Evolutionary conservation across 2,888 invertebrate species (phyloP).

Genomic region (Orgyia antiqua): DNA sequence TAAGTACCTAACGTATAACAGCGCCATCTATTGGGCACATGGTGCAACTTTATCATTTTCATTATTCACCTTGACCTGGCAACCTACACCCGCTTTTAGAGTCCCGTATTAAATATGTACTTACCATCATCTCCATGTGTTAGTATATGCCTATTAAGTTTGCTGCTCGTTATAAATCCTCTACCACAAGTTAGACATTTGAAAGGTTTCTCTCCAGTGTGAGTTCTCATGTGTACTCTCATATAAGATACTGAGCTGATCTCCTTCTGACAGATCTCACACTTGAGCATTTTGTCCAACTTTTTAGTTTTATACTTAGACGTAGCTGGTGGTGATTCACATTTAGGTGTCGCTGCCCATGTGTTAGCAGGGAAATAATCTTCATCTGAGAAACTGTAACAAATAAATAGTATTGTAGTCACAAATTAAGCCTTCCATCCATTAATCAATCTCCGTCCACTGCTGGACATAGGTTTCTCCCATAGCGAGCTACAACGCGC

Average conservation of each 20-base stretch:
- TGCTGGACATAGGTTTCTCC: too few relatives aligned
- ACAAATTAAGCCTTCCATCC: not conserved
- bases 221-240: constrained; percentile 58
- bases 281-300: constrained; percentile 11
- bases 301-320: constrained; percentile 5
- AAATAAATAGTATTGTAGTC: constrained; percentile 3
- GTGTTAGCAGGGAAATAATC: constrained; percentile 65
- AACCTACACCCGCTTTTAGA: too few relatives aligned
- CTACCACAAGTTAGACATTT: constrained; percentile 51
- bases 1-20: too few relatives aligned
- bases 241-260: constrained; percentile 53
- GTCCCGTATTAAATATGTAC: not conserved
- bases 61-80: too few relatives aligned
- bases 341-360: constrained; percentile 43
- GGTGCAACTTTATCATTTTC: too few relatives aligned
- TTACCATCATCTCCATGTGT: constrained; percentile 39
- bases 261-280: constrained; percentile 46
- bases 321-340: constrained; percentile 15
- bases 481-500: too few relatives aligned
- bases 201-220: constrained; percentile 61
- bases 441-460: too few relatives aligned
- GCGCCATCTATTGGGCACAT: too few relatives aligned
- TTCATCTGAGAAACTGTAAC: constrained; percentile 45
- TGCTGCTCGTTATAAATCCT: constrained; percentile 62
- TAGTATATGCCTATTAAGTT: constrained; percentile 62